phyloP scores from a whole-genome alignment of 2,888 invertebrate genomes.

The Conus canariensis region DNA sequence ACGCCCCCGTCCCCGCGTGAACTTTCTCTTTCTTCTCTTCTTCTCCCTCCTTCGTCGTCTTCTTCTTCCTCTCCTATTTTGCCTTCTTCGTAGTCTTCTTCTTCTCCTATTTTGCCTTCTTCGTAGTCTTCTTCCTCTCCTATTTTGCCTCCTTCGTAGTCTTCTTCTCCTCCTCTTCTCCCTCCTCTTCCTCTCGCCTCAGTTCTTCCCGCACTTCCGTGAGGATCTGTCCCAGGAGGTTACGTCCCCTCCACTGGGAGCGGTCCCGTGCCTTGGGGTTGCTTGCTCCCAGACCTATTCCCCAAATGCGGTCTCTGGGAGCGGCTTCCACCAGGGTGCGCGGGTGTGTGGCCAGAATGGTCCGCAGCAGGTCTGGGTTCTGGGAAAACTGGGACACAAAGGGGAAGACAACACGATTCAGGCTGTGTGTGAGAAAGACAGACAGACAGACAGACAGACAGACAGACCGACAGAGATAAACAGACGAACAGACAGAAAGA shows the following conservation, averaged over 20 bases:
- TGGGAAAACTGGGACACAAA: conserved; percentile 73
- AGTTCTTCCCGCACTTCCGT: conserved; percentile 72
- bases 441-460: no score
- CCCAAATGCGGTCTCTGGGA: conserved; percentile 77
- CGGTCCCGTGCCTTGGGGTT: conserved; percentile 65
- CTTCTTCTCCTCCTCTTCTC: background rate
- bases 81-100: no score
- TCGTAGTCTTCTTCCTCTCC: background rate
- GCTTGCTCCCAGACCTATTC: conserved; percentile 73
- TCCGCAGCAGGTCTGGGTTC: conserved; percentile 67
- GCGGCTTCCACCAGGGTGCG: conserved; percentile 77
- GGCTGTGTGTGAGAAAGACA: no score
- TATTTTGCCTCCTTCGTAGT: background rate
- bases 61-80: no score
- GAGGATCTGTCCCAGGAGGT: conserved; percentile 74
- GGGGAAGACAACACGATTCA: background rate
- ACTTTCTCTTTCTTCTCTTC: no score
- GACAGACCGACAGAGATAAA: no score
- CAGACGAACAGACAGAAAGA: background rate
- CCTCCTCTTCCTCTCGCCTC: conserved; percentile 49
- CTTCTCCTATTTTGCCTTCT: background rate
- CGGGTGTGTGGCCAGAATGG: conserved; percentile 70
- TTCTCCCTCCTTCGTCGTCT: no score
- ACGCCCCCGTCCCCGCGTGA: no score
- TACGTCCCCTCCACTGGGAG: conserved; percentile 74